Base-by-base conservation (phyloP, 2,797 vertebrate genomes). In the Enteromius afrohamiltoni region DNA sequence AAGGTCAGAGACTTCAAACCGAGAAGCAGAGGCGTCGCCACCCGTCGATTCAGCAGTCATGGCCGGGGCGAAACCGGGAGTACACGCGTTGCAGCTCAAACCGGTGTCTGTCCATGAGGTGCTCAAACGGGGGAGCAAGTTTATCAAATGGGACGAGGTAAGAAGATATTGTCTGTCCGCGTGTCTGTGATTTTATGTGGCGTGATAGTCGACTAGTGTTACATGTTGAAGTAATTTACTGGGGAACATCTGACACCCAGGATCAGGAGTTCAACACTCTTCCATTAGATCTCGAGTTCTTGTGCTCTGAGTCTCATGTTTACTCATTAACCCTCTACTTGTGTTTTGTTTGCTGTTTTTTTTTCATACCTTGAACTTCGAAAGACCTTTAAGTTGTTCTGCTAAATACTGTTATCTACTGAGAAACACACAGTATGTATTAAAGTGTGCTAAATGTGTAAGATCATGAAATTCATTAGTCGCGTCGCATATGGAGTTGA, bases 121-220 rank as follows among this genome's bases (percentile, higher is more conserved):
- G 37, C 93, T 98, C 23, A 94, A 94, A 85, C 93, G 89, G 70
- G 97, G 97, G 40, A 96, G 95, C 88, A 98, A 98, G 87, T 98
- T 98, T 92, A 93, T 98, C 93, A 97, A 97, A 87, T 98, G 96
- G 97, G 97, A 98, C 86, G 97, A 98, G 96, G 97, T 98, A 92
- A 96, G 95, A 55, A 19, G 17, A 49, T 47, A 14, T 1, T 23
- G 34, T 29, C 14, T 6, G 16, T 26, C 11, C 21, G 51, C 55
- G 7, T 42, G 47, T 71, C 64, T 70, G 71, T 34, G 82, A 69
- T 76, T 77, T 51, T 51, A 53, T 65, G 6, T 49, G 77, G 73
- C 67, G 34, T 80, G 77, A 76, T 71, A 68, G 40, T 62, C 45
- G 16, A 45, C 26, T 67, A 37, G 42, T 67, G 55, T 81, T 47